Evolutionary conservation across 2,888 invertebrate species (phyloP), one percentile per base, ranked within the genome.

Genomic region (Nasonovia ribisnigri): DNA sequence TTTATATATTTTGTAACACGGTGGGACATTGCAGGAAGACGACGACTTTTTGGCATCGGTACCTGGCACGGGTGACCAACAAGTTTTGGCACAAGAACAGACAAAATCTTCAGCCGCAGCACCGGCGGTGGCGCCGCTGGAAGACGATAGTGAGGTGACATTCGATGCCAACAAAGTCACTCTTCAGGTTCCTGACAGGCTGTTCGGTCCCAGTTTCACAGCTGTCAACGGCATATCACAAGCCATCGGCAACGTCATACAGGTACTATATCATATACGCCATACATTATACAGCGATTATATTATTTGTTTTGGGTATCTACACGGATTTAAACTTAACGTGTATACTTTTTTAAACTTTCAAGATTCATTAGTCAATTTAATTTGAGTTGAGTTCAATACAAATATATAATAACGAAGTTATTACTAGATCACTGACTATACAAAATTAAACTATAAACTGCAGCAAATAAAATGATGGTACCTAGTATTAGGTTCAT

Each of bases 141-240:
- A 60, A 91, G 84, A 94, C 51, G 91, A 94, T 42, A 54, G 94
- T 93, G 57, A 93, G 11, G 95, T 95, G n/a, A 95, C 94, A 84
- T 95, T 95, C 48, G 95, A 95, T 90, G 94, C 95, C 13, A 95
- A 95, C 91, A 95, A 95, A 94, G 94, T 95, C n/a, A 95, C 95
- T 77, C 94, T 95, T 16, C 95, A 95, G 67, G 95, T 95, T 43
- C 95, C 95, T 10, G 95, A 95, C 36, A 95, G 94, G 43, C 93
- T 95, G 24, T 94, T 95, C 46, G 94, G 94, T 36, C 95, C 95
- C 26, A 95, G 95, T 43, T 95, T 95, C 93, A 95, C 95, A 46
- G 95, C 95, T n/a, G 95, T 95, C 91, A 95, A 95, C 94, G 95
- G 95, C 89, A 95, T 95, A 60, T 95, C 95, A 10, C 95, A 95